Base-by-base conservation (phyloP, 2,797 vertebrate species). In the Argentina silus region DNA sequence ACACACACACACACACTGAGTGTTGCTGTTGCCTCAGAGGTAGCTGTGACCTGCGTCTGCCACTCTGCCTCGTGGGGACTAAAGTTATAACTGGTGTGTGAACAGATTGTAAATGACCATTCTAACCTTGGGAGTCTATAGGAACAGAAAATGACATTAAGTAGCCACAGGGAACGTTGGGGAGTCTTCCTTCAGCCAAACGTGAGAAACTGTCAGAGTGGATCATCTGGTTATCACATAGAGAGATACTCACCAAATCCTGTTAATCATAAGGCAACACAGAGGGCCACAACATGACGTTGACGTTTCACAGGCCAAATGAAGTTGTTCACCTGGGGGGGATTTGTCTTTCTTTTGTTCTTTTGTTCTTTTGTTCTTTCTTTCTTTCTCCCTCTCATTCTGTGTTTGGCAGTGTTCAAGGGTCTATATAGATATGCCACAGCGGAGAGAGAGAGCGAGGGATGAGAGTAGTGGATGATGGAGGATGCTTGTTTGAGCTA, bases 81-180 rank as follows among this genome's bases (percentile, higher is more conserved):
- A 3, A 61, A 36, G 27, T 4, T 36, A 36, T 36, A 36, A 1
- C 59, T 42, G 59, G 59, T 42, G 59, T 36, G 42, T 19, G 42
- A 59, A 70, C 36, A 70, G 61, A 61, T 61, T 59, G 67, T 59
- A 45, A 71, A 59, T 70, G 61, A 48, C 55, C 45, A 15, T 9
- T 6, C 17, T 71, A 48, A 62, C 77, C 63, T 67, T 70, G 50
- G 50, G 57, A 64, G 65, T 17, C 1, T 36, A n/a, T 67, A 45
- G 8, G 55, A 36, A 63, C 62, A 66, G 55, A 71, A 27, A 27
- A 59, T 45, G 61, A 45, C 67, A 23, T 74, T 70, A 69, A 67
- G 45, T 44, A 50, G 53, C 4, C 61, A 23, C 74, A 15, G 2
- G 51, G 61, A 60, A 9, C 47, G 27, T 36, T 36, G 27, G 63